Evolutionary conservation across 1,140 invertebrate species (phyloP), one percentile per base, ranked within the genome.

Genomic region (Colletes gigas): DNA sequence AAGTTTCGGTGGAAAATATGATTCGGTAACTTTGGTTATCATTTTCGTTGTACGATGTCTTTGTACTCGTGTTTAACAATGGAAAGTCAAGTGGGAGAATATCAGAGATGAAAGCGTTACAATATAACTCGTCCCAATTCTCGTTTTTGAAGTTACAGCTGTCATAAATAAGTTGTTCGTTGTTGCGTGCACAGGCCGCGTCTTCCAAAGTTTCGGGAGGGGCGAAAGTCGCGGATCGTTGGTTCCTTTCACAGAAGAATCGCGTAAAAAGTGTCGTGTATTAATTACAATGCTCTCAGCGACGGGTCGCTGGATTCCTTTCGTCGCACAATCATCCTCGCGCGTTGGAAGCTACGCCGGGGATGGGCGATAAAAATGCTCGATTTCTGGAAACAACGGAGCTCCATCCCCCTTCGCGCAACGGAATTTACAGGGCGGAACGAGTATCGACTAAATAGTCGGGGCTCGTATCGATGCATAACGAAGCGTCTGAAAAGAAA

Each of bases 391-490:
- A 65, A n/a, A 47, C 47, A 75, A 4, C 21, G 21, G n/a, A 21
- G 41, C 44, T 39, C 44, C n/a, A 17, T 3, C 55, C 7, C 10
- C 10, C 44, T 12, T 47, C 15, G 41, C 14, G 9, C 14, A 17
- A 44, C 30, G 15, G 30, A 54, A 75, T 75, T 75, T 54, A 54
- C 60, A 47, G 47, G n/a, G 47, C 14, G 69, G 71, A 73, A 73
- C 72, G 60, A 66, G 72, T 66, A 75, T 75, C 60, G 72, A 75
- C 60, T 47, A 47, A 47, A 6, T n/a, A 19, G 47, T 14, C 47
- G 0, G 44, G 0, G 44, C 55, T 60, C 14, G 44, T 50, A 75
- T 75, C 47, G n/a, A n/a, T 4, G 60, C 47, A 54, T 41, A 41
- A 66, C 72, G 17, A 17, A 66, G 21, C 30, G n/a, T 9, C 47